Base-by-base conservation (phyloP, 2,797 vertebrate genomes). In the Scleropages formosus region DNA sequence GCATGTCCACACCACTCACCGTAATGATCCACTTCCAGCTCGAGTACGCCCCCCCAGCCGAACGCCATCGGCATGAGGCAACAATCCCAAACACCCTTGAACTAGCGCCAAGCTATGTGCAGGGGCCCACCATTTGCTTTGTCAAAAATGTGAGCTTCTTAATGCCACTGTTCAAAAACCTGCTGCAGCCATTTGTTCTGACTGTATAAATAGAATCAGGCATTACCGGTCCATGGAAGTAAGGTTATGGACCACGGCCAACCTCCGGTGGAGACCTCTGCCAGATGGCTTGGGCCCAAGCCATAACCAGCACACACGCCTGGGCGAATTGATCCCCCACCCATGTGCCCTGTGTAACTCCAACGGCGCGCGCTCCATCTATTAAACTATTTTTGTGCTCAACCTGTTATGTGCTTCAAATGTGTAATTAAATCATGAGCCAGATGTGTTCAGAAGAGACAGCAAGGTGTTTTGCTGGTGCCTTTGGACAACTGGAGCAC, bases 151-250 rank as follows among this genome's bases (percentile, higher is more conserved):
- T 80, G 76, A 22, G 80, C 87, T 86, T 78, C 81, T 87, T 91
- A 89, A 90, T 88, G 73, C 86, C 81, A 71, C 67, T 77, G 84
- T 82, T 78, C 39, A 74, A 78, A 84, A 90, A 85, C 79, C 85
- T 81, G 85, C 84, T 85, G 75, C 77, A 71, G 78, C 83, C 91
- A 92, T 91, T 90, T 92, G 91, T 86, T 91, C 77, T 1, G 77
- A 71, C 86, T 74, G 82, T 92, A 92, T 91, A 91, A 91, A 92
- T 92, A 92, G 91, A 88, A 79, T 76, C 80, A 85, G 86, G 88
- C 85, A 88, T 90, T 88, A 88, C 86, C 79, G 85, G 85, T 83
- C 82, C 72, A 31, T 88, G 84, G 87, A 88, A 90, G 86, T 86
- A 83, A 87, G 82, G 81, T 81, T 86, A 82, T 91, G 91, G 90